phyloP scores from a whole-genome alignment of 2,797 vertebrate species.

The Semotilus atromaculatus region DNA sequence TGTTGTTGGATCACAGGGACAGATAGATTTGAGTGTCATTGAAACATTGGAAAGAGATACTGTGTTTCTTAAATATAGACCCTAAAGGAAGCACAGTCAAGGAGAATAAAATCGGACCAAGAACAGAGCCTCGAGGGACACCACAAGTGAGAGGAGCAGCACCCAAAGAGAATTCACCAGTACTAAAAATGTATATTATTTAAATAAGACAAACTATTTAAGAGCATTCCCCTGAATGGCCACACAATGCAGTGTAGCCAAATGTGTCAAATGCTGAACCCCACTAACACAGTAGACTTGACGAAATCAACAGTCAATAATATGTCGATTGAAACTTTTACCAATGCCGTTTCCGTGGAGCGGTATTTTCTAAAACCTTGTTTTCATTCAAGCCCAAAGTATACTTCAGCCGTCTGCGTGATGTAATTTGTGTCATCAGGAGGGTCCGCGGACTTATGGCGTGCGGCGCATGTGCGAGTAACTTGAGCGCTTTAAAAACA shows the following conservation, averaged over 20 bases:
- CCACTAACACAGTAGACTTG: neutral
- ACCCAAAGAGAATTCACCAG: neutral
- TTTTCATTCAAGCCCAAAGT: too few species aligned
- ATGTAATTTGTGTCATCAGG: too few species aligned
- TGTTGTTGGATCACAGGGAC: neutral
- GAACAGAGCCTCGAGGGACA: neutral
- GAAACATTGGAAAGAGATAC: neutral
- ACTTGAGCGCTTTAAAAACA: too few species aligned
- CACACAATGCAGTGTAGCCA: neutral
- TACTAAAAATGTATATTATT: neutral
- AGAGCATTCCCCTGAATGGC: neutral
- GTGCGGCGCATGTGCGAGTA: too few species aligned
- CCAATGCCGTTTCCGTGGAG: too few species aligned
- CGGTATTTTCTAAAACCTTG: too few species aligned
- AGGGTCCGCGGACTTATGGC: too few species aligned
- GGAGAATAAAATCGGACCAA: neutral
- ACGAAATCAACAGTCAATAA: too few species aligned
- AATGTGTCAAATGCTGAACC: neutral
- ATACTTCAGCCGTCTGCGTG: too few species aligned
- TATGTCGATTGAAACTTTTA: too few species aligned
- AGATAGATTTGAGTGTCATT: neutral
- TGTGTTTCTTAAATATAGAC: neutral
- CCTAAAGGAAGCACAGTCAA: neutral
- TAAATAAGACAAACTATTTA: neutral
- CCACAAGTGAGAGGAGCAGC: neutral